Evolutionary conservation across 1,140 invertebrate genomes (phyloP).

Genomic region (Conus betulinus): DNA sequence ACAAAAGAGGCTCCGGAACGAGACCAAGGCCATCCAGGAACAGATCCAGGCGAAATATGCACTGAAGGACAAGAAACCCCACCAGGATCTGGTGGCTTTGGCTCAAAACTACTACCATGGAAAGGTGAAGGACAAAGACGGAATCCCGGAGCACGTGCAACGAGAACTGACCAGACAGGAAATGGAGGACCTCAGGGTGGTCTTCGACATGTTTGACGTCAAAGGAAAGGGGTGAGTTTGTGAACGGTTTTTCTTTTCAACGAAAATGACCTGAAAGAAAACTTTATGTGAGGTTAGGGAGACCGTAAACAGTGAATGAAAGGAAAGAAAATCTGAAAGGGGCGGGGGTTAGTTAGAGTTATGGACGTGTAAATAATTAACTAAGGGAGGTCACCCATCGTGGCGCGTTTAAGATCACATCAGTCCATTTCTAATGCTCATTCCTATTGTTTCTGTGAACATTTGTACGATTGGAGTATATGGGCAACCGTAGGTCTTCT

Average conservation of each 20-base stretch:
- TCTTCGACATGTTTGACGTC: conserved; percentile 65
- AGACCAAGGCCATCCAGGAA: conserved; percentile 40
- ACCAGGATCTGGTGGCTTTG: conserved; percentile 40
- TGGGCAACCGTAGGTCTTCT: too few relatives aligned
- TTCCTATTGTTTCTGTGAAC: too few relatives aligned
- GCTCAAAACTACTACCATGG: conserved; percentile 39
- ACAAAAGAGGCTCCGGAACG: conserved; percentile 40
- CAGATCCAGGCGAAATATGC: conserved; percentile 49
- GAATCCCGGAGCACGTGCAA: conserved; percentile 45
- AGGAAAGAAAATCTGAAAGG: too few relatives aligned
- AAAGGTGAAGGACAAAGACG: conserved; percentile 24
- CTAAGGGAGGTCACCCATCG: too few relatives aligned
- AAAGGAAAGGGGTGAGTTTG: conserved; percentile 59
- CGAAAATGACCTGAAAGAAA: too few relatives aligned
- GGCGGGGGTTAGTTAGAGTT: too few relatives aligned
- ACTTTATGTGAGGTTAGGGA: too few relatives aligned
- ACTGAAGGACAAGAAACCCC: conserved; percentile 27
- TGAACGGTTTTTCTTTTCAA: not conserved
- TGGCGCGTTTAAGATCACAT: too few relatives aligned
- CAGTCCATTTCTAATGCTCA: too few relatives aligned
- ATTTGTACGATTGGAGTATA: too few relatives aligned
- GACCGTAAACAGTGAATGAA: too few relatives aligned
- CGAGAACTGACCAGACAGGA: conserved; percentile 56
- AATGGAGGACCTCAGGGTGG: conserved; percentile 58
- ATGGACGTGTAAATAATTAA: too few relatives aligned